phyloP scores from a whole-genome alignment of 2,113 vertebrate species.

The Pygoscelis adeliae region DNA sequence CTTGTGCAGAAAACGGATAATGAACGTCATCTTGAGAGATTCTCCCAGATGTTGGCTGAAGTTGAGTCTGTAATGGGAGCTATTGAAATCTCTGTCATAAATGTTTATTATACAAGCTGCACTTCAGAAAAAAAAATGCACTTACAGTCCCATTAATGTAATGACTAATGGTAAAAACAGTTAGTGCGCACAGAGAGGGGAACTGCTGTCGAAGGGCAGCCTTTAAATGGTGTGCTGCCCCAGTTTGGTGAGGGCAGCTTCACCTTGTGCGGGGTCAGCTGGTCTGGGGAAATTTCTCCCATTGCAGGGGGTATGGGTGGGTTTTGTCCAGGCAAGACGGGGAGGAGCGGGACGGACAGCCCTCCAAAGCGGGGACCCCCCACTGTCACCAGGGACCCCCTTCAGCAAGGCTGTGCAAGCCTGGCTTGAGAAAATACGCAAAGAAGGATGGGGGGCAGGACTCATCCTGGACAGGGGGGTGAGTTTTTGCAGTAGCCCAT shows the following conservation, averaged over 20 bases:
- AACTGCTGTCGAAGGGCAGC: not conserved
- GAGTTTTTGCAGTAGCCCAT: not conserved
- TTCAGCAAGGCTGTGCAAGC: not conserved
- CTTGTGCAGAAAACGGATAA: not conserved
- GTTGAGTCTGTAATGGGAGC: not conserved
- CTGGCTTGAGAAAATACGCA: not conserved
- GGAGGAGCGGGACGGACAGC: not conserved
- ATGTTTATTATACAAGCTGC: not conserved
- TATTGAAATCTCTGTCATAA: not conserved
- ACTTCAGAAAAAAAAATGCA: not conserved
- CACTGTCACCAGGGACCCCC: not conserved
- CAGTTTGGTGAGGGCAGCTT: not conserved
- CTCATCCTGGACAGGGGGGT: not conserved
- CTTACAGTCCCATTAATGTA: not conserved
- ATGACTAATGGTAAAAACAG: not conserved
- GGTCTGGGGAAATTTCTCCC: not conserved
- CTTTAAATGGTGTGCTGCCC: not conserved
- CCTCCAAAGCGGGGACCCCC: not conserved
- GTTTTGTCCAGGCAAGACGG: not conserved
- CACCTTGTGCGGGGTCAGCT: accelerated
- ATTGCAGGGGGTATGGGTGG: not conserved
- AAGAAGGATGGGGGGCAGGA: not conserved
- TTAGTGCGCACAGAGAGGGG: not conserved
- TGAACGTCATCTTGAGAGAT: not conserved
- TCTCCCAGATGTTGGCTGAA: conserved; percentile 3